Evolutionary conservation across 2,113 vertebrate species (phyloP).

Genomic region (Falco punctatus): DNA sequence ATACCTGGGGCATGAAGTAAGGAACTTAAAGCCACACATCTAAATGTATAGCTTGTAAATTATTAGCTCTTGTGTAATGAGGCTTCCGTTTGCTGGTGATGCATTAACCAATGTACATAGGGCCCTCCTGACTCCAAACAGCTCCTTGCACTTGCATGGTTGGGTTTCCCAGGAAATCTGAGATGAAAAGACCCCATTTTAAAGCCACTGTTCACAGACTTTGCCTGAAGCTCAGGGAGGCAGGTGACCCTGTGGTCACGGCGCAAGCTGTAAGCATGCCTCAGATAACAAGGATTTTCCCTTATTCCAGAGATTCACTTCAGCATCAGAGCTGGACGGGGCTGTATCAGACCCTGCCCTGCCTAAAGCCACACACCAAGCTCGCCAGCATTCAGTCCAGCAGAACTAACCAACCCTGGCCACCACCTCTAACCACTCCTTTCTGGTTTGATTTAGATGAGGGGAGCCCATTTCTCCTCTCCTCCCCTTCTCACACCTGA

Average conservation of each 20-base stretch:
- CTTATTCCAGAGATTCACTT: not conserved
- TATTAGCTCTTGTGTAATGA: not conserved
- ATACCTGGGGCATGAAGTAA: not conserved
- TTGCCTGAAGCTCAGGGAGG: not conserved
- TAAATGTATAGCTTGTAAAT: not conserved
- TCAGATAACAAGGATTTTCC: not conserved
- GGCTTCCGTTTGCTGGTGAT: not conserved
- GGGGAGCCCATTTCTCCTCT: not conserved
- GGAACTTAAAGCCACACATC: not conserved
- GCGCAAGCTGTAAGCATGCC: not conserved
- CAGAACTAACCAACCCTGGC: not conserved
- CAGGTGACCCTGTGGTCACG: not conserved
- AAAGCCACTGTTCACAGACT: not conserved
- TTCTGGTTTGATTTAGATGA: not conserved
- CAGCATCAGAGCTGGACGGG: not conserved
- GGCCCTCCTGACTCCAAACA: not conserved
- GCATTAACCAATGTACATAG: not conserved
- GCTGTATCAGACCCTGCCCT: fast-evolving
- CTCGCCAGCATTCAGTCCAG: not conserved
- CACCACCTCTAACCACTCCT: not conserved
- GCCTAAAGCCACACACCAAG: fast-evolving
- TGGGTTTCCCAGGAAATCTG: not conserved
- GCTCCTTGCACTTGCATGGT: not conserved
- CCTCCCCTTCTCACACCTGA: too few species aligned
- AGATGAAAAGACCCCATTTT: not conserved